A percentile compares a stretch with the other conserved stretches of the same genome.
Evolutionary conservation across 2,797 vertebrate species (phyloP).

Genomic region (Cyclura pinguis): DNA sequence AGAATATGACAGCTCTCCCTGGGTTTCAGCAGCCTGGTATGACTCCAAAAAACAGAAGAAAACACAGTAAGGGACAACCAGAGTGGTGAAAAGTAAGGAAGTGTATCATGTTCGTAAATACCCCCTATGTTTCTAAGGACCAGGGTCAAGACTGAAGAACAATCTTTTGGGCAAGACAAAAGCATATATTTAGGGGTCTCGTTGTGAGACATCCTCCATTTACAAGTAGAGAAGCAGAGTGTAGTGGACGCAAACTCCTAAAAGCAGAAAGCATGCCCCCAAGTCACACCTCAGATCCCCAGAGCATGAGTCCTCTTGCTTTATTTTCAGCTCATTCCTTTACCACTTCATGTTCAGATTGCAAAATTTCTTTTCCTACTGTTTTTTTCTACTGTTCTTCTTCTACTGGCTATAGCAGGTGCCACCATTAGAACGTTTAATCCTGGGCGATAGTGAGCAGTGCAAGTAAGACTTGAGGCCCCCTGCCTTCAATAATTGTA

Average conservation of each 20-base stretch:
- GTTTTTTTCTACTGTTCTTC: background rate
- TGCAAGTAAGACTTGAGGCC: background rate
- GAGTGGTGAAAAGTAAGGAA: rapidly evolving
- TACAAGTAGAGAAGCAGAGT: background rate
- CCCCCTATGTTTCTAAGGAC: background rate
- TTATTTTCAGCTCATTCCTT: background rate
- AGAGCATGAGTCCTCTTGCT: background rate
- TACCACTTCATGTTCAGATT: background rate
- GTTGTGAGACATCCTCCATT: background rate
- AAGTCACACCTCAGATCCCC: background rate
- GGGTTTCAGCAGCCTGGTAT: conserved; percentile 46
- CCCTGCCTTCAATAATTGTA: background rate
- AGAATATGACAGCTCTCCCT: conserved; percentile 24
- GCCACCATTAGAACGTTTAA: background rate
- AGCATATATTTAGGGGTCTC: background rate
- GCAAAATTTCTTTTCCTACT: background rate
- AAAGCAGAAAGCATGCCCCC: background rate
- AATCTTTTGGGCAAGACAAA: background rate
- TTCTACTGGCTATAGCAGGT: background rate
- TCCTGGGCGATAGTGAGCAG: background rate
- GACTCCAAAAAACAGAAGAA: conserved; percentile 42
- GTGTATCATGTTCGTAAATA: background rate
- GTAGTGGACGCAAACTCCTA: background rate
- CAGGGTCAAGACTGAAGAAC: background rate
- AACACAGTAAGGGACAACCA: conserved; percentile 35